Base-by-base conservation (phyloP, 2,888 invertebrate species). In the Nineta flava region DNA sequence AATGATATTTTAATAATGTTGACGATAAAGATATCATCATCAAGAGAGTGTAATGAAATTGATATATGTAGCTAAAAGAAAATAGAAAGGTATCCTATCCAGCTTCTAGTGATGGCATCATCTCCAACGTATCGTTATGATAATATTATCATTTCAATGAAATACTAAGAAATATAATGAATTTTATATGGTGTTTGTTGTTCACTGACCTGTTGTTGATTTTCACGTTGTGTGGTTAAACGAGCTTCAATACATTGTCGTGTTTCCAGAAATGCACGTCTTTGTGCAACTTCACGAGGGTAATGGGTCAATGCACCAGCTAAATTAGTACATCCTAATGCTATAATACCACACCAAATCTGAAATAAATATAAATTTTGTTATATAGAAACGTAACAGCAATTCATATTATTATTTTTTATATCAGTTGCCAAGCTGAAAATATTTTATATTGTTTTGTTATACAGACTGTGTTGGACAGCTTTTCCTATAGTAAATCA, bases 211-310 rank as follows among this genome's bases (percentile, higher is more conserved):
- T 94, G 94, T 71, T 94, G 90, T 64, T 93, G 91, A 68, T 94
- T 95, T 68, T 93, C 93, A 54, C 88, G 75, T 68, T 93, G 92
- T 17, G 87, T 92, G 55, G 83, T 84, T 43, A 94, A 76, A 21
- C 94, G 75, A 1, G 92, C 90, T 65, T 92, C 88, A 47, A 95
- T 87, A 71, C 93, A 94, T 65, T 87, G 85, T 44, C 93, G 72
- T n/a, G 94, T 94, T 72, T 94, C 94, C 35, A 93, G 74, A 70
- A 94, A 94, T 5, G 93, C 92, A 59, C 90, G 85, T 34, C 94
- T 75, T 66, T 93, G 92, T 0, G 91, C 86, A 57, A 87, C 75
- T 69, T 93, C 93, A 46, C 90, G 82, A 0, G 93, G 91, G 69
- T 88, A 87, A 68, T 93, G 91, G 2, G 91, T 92, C 69, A 92